These are phyloP conservation scores for Campaea margaritaria DNA, from an alignment of 2,888 invertebrate species.

Conservation along the genomic window DNA sequence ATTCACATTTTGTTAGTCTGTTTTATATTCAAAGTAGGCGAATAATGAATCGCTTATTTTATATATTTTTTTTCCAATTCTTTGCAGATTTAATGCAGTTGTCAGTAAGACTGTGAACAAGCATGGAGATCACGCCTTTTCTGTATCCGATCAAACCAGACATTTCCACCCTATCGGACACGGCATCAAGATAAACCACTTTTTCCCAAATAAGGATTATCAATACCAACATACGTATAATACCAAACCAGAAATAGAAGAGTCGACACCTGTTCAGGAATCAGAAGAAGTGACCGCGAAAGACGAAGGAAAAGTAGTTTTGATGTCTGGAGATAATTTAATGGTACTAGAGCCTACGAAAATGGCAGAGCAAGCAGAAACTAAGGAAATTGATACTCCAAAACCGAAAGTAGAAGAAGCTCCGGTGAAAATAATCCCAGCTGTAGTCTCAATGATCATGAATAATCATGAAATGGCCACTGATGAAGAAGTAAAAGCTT, in stretches of 20 bases:
- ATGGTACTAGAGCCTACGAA: conserved; percentile 48
- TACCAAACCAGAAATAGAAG: conserved; percentile 38
- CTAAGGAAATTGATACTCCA: conserved; percentile 42
- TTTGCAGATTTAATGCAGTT: conserved; percentile 83
- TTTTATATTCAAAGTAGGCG: no score
- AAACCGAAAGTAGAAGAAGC: conserved; percentile 40
- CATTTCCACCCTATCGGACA: conserved; percentile 68
- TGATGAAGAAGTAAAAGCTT: conserved; percentile 32
- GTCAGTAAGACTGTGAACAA: conserved; percentile 79
- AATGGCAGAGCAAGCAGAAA: conserved; percentile 29
- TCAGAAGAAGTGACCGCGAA: conserved; percentile 40
- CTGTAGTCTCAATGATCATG: conserved; percentile 50
- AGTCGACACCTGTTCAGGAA: conserved; percentile 57
- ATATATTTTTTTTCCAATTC: conserved; percentile 15
- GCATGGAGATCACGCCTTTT: conserved; percentile 72
- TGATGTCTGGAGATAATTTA: conserved; percentile 47
- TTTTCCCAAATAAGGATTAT: conserved; percentile 66
- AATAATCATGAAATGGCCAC: conserved; percentile 32
- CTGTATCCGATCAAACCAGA: conserved; percentile 66
- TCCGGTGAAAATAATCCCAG: conserved; percentile 49
- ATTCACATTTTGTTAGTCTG: no score
- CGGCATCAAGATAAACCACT: conserved; percentile 74
- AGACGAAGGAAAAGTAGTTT: conserved; percentile 42
- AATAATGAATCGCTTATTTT: no score
- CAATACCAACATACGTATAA: conserved; percentile 41